Evolutionary conservation across 2,888 invertebrate species (phyloP).

Genomic region (Melanchra persicariae): DNA sequence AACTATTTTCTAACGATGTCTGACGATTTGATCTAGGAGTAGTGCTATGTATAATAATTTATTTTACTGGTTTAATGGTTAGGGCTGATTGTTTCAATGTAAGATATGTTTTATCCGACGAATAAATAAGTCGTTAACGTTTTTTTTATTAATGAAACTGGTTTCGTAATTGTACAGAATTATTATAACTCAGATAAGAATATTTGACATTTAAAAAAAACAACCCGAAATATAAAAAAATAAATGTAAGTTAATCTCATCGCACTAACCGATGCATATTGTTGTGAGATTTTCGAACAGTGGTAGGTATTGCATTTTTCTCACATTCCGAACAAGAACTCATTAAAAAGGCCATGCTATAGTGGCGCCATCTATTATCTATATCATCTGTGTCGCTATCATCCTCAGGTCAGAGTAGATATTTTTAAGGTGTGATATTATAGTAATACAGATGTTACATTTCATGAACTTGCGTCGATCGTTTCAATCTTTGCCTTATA

Average conservation of each 20-base stretch:
- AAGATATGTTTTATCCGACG: not conserved
- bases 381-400: not conserved
- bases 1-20: slow-evolving; percentile 17
- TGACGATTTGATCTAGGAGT: slow-evolving; percentile 21
- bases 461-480: not conserved
- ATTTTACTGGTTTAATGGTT: slow-evolving; percentile 2
- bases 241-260: slow-evolving; percentile 9
- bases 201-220: not conserved
- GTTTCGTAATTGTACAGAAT: too few species aligned
- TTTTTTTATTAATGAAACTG: not conserved
- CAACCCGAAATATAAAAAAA: not conserved
- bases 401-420: slow-evolving; percentile 14
- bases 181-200: not conserved
- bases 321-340: slow-evolving; percentile 37
- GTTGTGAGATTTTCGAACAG: not conserved
- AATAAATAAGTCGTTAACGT: not conserved
- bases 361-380: slow-evolving; percentile 33
- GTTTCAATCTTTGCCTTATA: not conserved
- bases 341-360: not conserved
- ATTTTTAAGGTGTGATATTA: slow-evolving; percentile 22
- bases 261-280: not conserved
- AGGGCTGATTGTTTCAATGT: not conserved
- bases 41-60: slow-evolving; percentile 26
- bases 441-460: not conserved
- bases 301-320: not conserved